These are phyloP conservation scores for Gila orcuttii DNA, from an alignment of 2,113 vertebrate genomes.

Conservation along the genomic window DNA sequence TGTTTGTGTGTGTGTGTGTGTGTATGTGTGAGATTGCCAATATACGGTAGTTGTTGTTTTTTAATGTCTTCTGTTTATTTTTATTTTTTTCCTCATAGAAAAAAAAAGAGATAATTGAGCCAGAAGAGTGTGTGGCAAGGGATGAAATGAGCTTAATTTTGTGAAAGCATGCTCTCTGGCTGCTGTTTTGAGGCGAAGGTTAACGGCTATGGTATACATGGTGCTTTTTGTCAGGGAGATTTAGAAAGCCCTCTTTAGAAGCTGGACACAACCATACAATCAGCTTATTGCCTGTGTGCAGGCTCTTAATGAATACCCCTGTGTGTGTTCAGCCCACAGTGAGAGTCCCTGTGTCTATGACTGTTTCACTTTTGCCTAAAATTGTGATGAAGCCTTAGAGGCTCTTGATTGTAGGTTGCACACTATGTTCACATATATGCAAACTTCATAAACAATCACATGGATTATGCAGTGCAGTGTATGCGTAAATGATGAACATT, in stretches of 20 bases:
- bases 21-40: neutral
- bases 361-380: conserved; percentile 31
- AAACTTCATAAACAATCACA: neutral
- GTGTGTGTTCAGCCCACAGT: conserved; percentile 70
- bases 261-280: conserved; percentile 72
- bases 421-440: neutral
- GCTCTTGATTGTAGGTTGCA: conserved; percentile 31
- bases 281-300: conserved; percentile 73
- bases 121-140: conserved; percentile 32
- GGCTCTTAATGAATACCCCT: conserved; percentile 75
- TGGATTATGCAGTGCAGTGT: neutral
- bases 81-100: neutral
- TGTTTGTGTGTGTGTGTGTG: too few relatives aligned
- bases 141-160: conserved; percentile 64
- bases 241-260: conserved; percentile 79
- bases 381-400: neutral
- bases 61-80: too few relatives aligned
- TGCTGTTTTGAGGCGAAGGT: conserved; percentile 65
- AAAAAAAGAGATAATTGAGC: conserved; percentile 18
- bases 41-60: neutral
- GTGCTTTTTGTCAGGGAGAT: conserved; percentile 77
- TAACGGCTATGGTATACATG: conserved; percentile 71
- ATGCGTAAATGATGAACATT: conserved; percentile 39
- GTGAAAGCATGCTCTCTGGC: conserved; percentile 73
- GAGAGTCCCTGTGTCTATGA: conserved; percentile 32